Evolutionary conservation across 2,797 vertebrate genomes (phyloP).

Genomic region (Acanthiza pusilla): DNA sequence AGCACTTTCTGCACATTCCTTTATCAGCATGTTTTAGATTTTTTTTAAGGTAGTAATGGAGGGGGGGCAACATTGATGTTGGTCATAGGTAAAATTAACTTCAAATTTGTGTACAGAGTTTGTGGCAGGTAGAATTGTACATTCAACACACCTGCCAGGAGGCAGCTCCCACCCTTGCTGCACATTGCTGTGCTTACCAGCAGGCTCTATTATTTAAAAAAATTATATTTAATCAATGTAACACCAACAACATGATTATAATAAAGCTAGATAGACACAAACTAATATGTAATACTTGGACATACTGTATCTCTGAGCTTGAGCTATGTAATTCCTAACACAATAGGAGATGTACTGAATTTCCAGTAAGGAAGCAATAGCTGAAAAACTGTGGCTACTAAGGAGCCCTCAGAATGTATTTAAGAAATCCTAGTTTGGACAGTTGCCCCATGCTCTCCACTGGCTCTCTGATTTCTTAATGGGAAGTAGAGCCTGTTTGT

Average conservation of each 20-base stretch:
- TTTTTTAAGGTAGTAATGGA: not conserved
- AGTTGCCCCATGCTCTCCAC: not conserved
- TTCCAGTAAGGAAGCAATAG: not conserved
- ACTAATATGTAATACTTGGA: not conserved
- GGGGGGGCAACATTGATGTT: not conserved
- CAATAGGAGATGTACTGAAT: not conserved
- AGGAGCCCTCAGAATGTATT: not conserved
- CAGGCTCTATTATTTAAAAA: not conserved
- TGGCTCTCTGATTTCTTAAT: not conserved
- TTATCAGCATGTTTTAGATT: not conserved
- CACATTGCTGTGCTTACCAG: not conserved
- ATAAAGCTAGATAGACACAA: not conserved
- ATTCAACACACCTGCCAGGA: not conserved
- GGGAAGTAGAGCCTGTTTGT: not conserved
- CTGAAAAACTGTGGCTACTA: not conserved
- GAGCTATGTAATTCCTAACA: not conserved
- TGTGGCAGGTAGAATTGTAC: not conserved
- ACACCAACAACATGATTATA: not conserved
- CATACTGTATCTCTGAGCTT: not conserved
- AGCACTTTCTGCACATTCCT: not conserved
- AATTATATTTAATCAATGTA: not conserved
- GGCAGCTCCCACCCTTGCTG: not conserved
- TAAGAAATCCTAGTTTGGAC: not conserved
- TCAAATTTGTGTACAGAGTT: not conserved
- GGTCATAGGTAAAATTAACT: not conserved